Evolutionary conservation across 2,113 vertebrate genomes (phyloP).

Genomic region (Forbesichthys agassizii): DNA sequence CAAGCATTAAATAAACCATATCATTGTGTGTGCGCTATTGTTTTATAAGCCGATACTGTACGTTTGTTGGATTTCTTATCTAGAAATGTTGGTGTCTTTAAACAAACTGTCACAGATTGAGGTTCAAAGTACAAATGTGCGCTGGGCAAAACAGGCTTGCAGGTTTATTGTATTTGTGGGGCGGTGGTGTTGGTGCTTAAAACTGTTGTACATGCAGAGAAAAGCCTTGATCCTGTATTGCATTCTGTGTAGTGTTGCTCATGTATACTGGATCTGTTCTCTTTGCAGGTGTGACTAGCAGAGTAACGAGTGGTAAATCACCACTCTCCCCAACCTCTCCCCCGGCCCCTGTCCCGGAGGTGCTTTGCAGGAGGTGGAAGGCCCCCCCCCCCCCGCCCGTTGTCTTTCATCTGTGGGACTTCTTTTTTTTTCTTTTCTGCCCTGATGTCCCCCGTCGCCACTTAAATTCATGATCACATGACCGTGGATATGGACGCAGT

Average conservation of each 20-base stretch:
- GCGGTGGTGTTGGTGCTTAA: background rate
- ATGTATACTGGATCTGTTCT: slow-evolving; percentile 1
- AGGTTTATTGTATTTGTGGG: slow-evolving; percentile 4
- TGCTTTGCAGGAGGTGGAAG: background rate
- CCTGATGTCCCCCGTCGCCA: slow-evolving; percentile 50
- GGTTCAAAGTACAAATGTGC: slow-evolving; percentile 38
- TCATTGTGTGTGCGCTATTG: too few relatives aligned
- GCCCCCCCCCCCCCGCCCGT: too few relatives aligned
- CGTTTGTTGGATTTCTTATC: too few relatives aligned
- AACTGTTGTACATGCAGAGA: background rate
- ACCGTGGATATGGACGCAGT: slow-evolving; percentile 96
- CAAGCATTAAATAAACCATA: too few relatives aligned
- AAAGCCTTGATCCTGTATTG: background rate
- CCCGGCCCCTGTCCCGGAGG: slow-evolving; percentile 3
- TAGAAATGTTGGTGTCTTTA: too few relatives aligned
- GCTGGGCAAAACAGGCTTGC: slow-evolving; percentile 13
- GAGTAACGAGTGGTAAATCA: slow-evolving; percentile 30
- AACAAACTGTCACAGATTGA: slow-evolving; percentile 23
- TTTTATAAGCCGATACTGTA: too few relatives aligned
- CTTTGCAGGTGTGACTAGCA: slow-evolving; percentile 52
- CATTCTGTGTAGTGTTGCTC: background rate
- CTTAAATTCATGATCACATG: slow-evolving; percentile 85
- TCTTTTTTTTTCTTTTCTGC: slow-evolving; percentile 38
- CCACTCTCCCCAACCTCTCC: slow-evolving; percentile 5
- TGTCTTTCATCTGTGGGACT: background rate